Conservation (phyloP, 2,797 vertebrate species). For the Malurus leucopterus region DNA sequence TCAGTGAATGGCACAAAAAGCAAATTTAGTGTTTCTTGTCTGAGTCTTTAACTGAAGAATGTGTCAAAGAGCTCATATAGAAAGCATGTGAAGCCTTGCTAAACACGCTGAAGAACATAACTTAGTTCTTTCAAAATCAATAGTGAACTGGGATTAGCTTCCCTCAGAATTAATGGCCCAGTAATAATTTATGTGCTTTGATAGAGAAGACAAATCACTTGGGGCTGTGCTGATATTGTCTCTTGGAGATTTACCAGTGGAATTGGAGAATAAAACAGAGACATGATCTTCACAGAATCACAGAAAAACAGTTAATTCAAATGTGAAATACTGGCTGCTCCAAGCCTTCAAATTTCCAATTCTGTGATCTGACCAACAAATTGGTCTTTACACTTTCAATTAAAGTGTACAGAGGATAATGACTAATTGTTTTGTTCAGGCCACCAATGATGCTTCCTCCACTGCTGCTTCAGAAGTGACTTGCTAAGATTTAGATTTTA, state of each 20-base stretch:
- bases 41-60: background rate
- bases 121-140: constrained; percentile 24
- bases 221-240: background rate
- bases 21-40: background rate
- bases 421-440: background rate
- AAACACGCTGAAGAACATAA: background rate
- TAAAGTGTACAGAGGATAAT: background rate
- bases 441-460: background rate
- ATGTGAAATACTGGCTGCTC: background rate
- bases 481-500: background rate
- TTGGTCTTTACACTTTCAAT: background rate
- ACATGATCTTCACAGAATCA: background rate
- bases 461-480: background rate
- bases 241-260: background rate
- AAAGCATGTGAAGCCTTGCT: background rate
- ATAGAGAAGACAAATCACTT: background rate
- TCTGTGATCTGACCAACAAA: background rate
- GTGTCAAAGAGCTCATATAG: background rate
- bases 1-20: background rate
- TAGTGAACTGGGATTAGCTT: background rate
- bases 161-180: background rate
- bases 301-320: background rate
- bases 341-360: background rate
- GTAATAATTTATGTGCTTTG: background rate
- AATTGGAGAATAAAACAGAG: background rate